Evolutionary conservation across 2,888 invertebrate species (phyloP), one percentile per base, ranked within the genome.

Genomic region (Morpho helenor): DNA sequence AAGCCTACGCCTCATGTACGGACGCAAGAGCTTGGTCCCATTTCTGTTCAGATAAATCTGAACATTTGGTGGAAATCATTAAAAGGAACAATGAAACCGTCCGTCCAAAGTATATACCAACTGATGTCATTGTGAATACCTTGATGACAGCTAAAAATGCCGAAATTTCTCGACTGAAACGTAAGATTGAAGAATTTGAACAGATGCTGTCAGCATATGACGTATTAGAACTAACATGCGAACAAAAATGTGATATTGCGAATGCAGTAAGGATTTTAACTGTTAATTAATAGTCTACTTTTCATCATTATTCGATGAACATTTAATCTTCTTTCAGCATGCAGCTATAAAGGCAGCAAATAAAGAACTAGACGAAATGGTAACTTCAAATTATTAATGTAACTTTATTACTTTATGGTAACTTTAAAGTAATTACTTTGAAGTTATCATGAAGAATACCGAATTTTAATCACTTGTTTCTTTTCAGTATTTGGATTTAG

Each of bases 21-120:
- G 93, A 93, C 72, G 81, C 91, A 7, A 77, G 93, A 59, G 92
- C 92, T 2, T 93, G 93, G 93, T 91, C 91, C 7, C 90, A 90
- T 68, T 89, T 90, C 68, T 79, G 82, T 56, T 86, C 92, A 46
- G 92, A 92, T 58, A 87, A 92, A 66, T 84, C 87, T 48, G 92
- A 92, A 72, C 92, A 93, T 67, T 84, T 93, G 63, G 80, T 92
- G 31, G 93, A 93, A 54, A 72, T 92, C 57, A 88, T 92, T 57
- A 91, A 88, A 66, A 73, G 84, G 43, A 90, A 91, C 71, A 86
- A 85, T 56, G 84, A 85, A 51, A 80, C 68, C 5, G 75, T 80
- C 56, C 74, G 79, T 4, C 76, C 82, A 2, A 88, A 89, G 70
- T 89, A 87, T 58, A 64, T 90, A 50, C 88, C 90, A 0, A 87